phyloP scores from a whole-genome alignment of 2,888 invertebrate genomes.

The Rotaria macrura region DNA sequence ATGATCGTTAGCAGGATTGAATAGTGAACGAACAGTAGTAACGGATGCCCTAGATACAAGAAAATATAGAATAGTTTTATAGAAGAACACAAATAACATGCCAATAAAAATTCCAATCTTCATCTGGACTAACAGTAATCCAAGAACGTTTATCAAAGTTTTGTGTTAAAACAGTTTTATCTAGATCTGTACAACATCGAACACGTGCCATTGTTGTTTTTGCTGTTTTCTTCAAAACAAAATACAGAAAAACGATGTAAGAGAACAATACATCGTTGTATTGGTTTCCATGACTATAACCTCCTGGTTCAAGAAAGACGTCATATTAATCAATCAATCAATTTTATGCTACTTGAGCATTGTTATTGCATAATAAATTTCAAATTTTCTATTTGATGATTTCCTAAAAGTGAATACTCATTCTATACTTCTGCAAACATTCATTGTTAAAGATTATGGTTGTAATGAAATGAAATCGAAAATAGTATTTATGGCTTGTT shows the following conservation, averaged over 20 bases:
- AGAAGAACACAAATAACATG: slow-evolving; percentile 37
- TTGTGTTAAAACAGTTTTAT: slow-evolving; percentile 78
- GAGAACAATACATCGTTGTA: background rate
- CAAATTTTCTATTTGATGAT: too few species aligned
- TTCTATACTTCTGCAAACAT: too few species aligned
- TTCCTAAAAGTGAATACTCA: too few species aligned
- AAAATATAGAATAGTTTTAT: background rate
- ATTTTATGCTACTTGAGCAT: too few species aligned
- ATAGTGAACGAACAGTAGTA: slow-evolving; percentile 26
- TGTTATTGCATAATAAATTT: too few species aligned
- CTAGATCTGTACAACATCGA: slow-evolving; percentile 64
- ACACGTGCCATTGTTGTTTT: slow-evolving; percentile 35
- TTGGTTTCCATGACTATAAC: background rate
- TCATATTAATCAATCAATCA: background rate
- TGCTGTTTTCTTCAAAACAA: background rate
- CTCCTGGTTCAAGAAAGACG: background rate
- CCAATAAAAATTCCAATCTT: slow-evolving; percentile 92
- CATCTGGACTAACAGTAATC: slow-evolving; percentile 73
- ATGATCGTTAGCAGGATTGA: slow-evolving; percentile 27
- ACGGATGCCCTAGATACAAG: slow-evolving; percentile 24
- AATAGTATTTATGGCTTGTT: too few species aligned
- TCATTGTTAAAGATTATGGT: too few species aligned
- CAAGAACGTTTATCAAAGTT: slow-evolving; percentile 85
- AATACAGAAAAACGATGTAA: background rate
- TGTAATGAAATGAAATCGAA: too few species aligned